Percentiles rank a stretch among this genome's conserved stretches.
These are phyloP conservation scores for Caloenas nicobarica DNA, from an alignment of 2,113 vertebrate species.

Conservation along the genomic window DNA sequence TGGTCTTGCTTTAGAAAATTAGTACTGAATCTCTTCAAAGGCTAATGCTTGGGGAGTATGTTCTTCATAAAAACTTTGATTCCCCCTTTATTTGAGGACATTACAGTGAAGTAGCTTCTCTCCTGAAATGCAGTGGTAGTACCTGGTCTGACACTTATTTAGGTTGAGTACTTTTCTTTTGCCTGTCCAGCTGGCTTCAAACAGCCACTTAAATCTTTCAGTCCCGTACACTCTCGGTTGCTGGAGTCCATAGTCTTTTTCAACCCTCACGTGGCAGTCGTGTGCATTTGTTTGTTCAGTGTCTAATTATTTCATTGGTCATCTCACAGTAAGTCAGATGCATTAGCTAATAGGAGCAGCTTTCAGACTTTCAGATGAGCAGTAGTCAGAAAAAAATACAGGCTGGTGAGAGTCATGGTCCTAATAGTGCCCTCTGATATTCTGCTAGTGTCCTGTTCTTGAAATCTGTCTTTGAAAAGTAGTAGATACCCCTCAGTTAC, in stretches of 20 bases:
- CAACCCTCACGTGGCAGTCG: neutral
- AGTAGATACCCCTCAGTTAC: neutral
- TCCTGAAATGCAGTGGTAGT: neutral
- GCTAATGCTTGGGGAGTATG: neutral
- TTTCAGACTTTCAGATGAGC: neutral
- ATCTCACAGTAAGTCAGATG: neutral
- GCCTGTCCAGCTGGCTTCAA: neutral
- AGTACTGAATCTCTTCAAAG: neutral
- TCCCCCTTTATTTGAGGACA: neutral
- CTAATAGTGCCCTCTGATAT: neutral
- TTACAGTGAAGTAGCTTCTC: neutral
- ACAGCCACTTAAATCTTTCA: neutral
- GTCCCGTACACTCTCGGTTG: neutral
- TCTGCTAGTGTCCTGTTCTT: neutral
- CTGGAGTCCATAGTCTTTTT: neutral
- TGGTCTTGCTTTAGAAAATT: neutral
- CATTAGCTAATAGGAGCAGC: neutral
- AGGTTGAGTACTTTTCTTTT: neutral
- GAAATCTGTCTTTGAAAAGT: neutral
- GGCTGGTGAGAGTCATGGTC: neutral
- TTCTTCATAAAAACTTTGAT: neutral
- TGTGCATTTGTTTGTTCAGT: neutral
- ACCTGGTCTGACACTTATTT: neutral
- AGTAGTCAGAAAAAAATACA: neutral
- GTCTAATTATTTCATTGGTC: neutral